Conservation (phyloP, 2,113 vertebrate species). For the Corythoichthys intestinalis region DNA sequence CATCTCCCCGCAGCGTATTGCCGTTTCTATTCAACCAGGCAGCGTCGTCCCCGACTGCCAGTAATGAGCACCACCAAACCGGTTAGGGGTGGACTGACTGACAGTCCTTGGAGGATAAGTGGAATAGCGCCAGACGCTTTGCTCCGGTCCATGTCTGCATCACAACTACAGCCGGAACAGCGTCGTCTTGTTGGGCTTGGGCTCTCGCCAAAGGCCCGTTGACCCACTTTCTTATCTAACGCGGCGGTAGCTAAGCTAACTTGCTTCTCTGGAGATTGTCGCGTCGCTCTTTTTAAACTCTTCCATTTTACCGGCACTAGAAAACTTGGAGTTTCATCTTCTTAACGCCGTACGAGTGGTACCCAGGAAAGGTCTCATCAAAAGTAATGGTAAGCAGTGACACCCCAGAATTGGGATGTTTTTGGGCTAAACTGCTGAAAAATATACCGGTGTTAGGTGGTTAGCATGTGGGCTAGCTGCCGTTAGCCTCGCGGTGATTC, state of each 20-base stretch:
- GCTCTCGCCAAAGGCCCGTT: conserved; percentile 1
- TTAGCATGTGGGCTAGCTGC: background rate
- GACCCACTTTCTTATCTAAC: conserved; percentile 14
- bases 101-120: background rate
- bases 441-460: background rate
- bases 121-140: background rate
- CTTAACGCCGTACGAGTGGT: background rate
- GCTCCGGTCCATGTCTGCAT: background rate
- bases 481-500: background rate
- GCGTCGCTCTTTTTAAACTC: conserved; percentile 4
- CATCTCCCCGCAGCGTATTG: background rate
- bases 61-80: background rate
- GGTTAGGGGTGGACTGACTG: background rate
- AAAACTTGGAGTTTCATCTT: background rate
- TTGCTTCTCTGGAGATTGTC: background rate
- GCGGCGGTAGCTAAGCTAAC: background rate
- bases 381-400: background rate
- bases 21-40: background rate
- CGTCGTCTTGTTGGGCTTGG: background rate
- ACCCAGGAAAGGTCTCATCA: background rate
- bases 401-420: background rate
- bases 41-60: background rate
- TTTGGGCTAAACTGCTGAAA: background rate
- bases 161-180: background rate
- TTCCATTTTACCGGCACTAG: background rate